A percentile compares a stretch with the other conserved stretches of the same genome.
These are phyloP conservation scores for Pipa parva DNA, from an alignment of 2,113 vertebrate genomes.

Conservation along the genomic window DNA sequence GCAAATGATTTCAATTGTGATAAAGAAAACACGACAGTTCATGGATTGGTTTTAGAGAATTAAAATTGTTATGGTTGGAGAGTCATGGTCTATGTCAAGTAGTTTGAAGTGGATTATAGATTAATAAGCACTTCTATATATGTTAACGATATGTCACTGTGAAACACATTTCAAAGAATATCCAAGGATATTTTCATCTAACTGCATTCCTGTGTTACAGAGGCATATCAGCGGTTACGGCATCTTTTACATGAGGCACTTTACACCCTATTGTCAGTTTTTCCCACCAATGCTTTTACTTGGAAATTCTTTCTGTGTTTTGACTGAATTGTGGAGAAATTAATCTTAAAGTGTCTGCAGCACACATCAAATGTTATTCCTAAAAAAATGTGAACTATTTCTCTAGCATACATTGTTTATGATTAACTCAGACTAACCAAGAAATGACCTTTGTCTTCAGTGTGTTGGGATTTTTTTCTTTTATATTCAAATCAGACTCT, in stretches of 20 bases:
- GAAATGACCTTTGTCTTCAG: background rate
- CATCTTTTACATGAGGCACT: background rate
- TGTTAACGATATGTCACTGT: conserved; percentile 34
- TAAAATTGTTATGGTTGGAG: conserved; percentile 21
- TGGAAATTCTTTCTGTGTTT: background rate
- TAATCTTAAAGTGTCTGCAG: background rate
- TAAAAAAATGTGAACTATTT: background rate
- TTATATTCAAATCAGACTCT: too few species aligned
- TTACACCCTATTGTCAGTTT: background rate
- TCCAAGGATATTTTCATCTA: conserved; percentile 8
- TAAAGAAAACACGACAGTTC: conserved; percentile 4
- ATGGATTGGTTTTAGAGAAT: conserved; percentile 23
- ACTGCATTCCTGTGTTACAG: conserved; percentile 19
- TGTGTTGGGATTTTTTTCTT: background rate
- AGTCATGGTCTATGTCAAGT: conserved; percentile 36
- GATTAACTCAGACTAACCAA: background rate
- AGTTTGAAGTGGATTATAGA: conserved; percentile 37
- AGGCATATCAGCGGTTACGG: background rate
- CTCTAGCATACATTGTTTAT: background rate
- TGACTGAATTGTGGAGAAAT: background rate
- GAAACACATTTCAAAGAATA: conserved; percentile 33
- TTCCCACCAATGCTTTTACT: background rate
- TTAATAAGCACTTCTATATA: conserved; percentile 36
- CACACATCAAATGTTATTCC: background rate
- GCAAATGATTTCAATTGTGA: too few species aligned